Conservation (phyloP, 64 coral and sea anemone species). For the Exaiptasia diaphana region DNA sequence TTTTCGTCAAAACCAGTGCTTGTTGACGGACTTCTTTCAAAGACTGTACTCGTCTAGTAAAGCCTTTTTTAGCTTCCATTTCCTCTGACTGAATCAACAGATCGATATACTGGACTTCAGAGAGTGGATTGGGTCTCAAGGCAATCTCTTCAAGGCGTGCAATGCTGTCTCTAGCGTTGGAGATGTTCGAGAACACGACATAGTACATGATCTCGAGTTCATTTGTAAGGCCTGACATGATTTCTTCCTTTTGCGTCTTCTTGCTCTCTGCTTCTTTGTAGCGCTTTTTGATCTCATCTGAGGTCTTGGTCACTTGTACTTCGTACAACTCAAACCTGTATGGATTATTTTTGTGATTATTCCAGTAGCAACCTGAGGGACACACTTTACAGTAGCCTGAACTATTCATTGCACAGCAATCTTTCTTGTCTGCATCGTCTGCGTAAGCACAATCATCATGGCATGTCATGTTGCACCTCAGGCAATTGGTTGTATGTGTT, state of each 20-base stretch:
- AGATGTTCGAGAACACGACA: not conserved
- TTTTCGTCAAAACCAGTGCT: not conserved
- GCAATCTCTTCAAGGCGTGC: constrained; percentile 13
- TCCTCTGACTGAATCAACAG: constrained; percentile 21
- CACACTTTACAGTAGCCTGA: not conserved
- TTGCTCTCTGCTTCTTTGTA: constrained; percentile 12
- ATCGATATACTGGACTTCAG: not conserved
- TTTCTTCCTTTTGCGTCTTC: not conserved
- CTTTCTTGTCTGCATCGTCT: not conserved
- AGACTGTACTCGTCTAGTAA: not conserved
- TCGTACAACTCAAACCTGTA: not conserved
- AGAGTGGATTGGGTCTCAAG: constrained; percentile 29
- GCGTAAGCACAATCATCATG: not conserved
- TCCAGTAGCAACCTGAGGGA: not conserved
- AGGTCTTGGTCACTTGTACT: not conserved
- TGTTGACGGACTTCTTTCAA: constrained; percentile 10
- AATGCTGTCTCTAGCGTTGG: not conserved
- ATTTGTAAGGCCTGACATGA: not conserved
- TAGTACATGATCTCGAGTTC: not conserved
- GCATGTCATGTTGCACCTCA: constrained; percentile 30
- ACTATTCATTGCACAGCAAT: not conserved
- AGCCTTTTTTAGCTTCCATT: constrained; percentile 14
- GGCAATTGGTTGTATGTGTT: constrained; percentile 14
- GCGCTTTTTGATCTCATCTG: constrained; percentile 8
- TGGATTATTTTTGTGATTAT: constrained; percentile 3